phyloP scores from a whole-genome alignment of 2,113 vertebrate genomes.

The Leucopsar rothschildi region DNA sequence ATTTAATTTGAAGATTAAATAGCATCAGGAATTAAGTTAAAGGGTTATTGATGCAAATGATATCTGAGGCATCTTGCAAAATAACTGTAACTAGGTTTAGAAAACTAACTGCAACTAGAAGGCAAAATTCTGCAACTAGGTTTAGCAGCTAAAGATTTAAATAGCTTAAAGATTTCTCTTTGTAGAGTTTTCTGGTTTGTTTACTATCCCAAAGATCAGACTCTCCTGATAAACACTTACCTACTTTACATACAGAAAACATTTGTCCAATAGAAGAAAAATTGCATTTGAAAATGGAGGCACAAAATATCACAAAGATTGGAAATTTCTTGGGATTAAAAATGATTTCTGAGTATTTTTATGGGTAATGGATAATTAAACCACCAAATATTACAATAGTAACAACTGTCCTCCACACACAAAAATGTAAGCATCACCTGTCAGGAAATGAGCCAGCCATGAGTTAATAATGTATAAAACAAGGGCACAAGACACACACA shows the following conservation, averaged over 20 bases:
- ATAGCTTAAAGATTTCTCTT: background rate
- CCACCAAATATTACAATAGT: background rate
- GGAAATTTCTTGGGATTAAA: background rate
- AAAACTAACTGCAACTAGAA: slow-evolving; percentile 28
- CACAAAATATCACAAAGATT: background rate
- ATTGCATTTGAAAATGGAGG: background rate
- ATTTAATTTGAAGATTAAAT: slow-evolving; percentile 66
- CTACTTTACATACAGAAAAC: background rate
- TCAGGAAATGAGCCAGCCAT: background rate
- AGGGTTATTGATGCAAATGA: slow-evolving; percentile 53
- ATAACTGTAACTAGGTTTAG: background rate
- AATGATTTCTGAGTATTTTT: background rate
- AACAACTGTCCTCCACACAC: background rate
- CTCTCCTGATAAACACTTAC: background rate
- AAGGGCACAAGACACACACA: background rate
- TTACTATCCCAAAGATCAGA: background rate
- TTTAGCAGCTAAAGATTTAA: slow-evolving; percentile 4
- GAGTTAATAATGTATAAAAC: background rate
- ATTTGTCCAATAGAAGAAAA: background rate
- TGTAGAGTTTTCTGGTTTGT: background rate
- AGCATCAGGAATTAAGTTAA: slow-evolving; percentile 53
- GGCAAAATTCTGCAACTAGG: slow-evolving; percentile 34
- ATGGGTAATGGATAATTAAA: background rate
- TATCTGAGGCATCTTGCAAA: slow-evolving; percentile 43
- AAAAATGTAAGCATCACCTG: background rate